Evolutionary conservation across 2,888 invertebrate genomes (phyloP), one percentile per base, ranked within the genome.

Genomic region (Morpho helenor): DNA sequence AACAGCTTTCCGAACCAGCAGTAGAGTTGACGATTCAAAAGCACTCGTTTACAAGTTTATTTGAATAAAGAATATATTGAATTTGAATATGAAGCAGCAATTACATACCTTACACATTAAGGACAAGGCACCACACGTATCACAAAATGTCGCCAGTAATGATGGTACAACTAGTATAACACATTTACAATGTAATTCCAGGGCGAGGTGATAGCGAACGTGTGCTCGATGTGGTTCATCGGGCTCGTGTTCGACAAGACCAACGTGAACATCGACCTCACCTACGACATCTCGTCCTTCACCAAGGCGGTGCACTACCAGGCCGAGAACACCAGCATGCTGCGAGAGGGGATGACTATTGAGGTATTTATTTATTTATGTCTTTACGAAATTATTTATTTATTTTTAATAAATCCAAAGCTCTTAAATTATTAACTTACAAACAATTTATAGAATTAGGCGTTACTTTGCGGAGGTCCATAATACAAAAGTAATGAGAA

Each of bases 141-240:
- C n/a, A n/a, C n/a, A n/a, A n/a, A n/a, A n/a, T n/a, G n/a, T n/a
- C n/a, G n/a, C n/a, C n/a, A n/a, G n/a, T n/a, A n/a, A n/a, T n/a
- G n/a, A n/a, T n/a, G n/a, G n/a, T n/a, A 8, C 0, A n/a, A 40
- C 39, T 7, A 31, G 2, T n/a, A 10, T 50, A 8, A 7, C 50
- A 16, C 41, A 31, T 5, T 31, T 5, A 31, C 31, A 3, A 43
- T 43, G 3, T 43, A n/a, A 48, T 63, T 61, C 0, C 80, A 89
- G 87, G 89, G 85, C 0, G 87, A 82, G 47, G 67, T 82, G 10
- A 62, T 86, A 16, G 78, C 92, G 43, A 92, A 92, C 66, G 92
- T 93, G 67, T 95, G 96, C 78, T 96, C 96, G 7, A 95, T 98
- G 94, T 99, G 99, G 99, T 99, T 99, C 85, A 98, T 99, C 72